Percentiles rank a stretch among this genome's conserved stretches.
Evolutionary conservation across 2,797 vertebrate species (phyloP).

Genomic region (Onychomys arenicola): DNA sequence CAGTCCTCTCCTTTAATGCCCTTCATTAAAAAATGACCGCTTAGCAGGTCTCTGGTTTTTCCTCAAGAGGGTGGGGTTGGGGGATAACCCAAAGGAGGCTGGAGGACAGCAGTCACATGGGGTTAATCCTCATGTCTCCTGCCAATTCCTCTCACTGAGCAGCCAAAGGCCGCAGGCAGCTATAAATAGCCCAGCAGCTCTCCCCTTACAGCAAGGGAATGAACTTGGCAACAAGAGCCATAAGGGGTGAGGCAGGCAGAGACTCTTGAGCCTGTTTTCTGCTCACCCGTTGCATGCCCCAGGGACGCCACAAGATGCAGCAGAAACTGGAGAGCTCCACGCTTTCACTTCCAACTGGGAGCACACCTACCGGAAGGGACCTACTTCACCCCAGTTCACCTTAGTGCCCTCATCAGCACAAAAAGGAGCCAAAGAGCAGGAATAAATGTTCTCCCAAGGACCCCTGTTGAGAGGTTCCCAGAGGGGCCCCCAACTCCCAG

Average conservation of each 20-base stretch:
- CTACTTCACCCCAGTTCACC: neutral
- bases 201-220: conserved; percentile 22
- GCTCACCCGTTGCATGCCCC: neutral
- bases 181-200: conserved; percentile 25
- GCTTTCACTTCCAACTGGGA: neutral
- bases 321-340: neutral
- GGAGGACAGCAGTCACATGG: neutral
- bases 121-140: conserved; percentile 14
- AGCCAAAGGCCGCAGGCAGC: neutral
- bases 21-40: conserved; percentile 29
- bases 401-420: conserved; percentile 19
- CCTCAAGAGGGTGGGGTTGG: conserved; percentile 35
- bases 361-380: neutral
- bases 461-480: neutral
- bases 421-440: neutral
- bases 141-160: neutral
- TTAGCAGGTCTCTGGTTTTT: conserved; percentile 37
- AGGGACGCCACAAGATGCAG: neutral
- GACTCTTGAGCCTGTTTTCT: neutral
- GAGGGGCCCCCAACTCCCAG: neutral
- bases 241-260: neutral
- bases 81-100: neutral
- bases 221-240: neutral
- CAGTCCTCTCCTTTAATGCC: conserved; percentile 56
- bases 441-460: neutral